phyloP scores from a whole-genome alignment of 2,797 vertebrate genomes.

The Hippoglossus hippoglossus region DNA sequence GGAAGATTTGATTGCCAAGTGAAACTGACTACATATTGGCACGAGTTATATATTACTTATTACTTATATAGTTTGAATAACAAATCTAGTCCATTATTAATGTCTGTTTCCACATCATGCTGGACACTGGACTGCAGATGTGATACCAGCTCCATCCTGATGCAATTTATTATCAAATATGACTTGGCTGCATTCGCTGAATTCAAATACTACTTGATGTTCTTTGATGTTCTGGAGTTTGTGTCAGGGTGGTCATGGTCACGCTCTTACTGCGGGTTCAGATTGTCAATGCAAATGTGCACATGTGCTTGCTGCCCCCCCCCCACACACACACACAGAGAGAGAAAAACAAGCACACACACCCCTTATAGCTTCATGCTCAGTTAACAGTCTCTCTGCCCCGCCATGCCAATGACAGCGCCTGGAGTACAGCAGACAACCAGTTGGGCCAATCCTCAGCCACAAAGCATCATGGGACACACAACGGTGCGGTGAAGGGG shows the following conservation, averaged over 20 bases:
- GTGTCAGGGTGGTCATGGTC: slow-evolving; percentile 50
- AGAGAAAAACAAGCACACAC: slow-evolving; percentile 31
- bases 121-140: slow-evolving; percentile 32
- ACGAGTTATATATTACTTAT: not conserved
- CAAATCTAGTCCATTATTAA: not conserved
- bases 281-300: slow-evolving; percentile 55
- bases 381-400: slow-evolving; percentile 66
- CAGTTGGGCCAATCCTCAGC: slow-evolving; percentile 36
- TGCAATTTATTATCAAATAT: slow-evolving; percentile 64
- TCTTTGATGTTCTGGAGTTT: slow-evolving; percentile 62
- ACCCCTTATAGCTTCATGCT: slow-evolving; percentile 64
- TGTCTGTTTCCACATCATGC: slow-evolving; percentile 26
- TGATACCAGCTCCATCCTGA: slow-evolving; percentile 69
- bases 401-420: slow-evolving; percentile 44
- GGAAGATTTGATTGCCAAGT: not conserved
- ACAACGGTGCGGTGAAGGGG: slow-evolving; percentile 33
- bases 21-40: not conserved
- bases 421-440: slow-evolving; percentile 31
- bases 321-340: slow-evolving; percentile 12
- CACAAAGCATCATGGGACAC: slow-evolving; percentile 44
- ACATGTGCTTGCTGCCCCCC: slow-evolving; percentile 31
- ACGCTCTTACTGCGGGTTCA: slow-evolving; percentile 32
- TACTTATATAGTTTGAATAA: slow-evolving; percentile 1
- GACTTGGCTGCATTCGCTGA: slow-evolving; percentile 45
- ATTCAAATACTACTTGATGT: slow-evolving; percentile 70